phyloP scores from a whole-genome alignment of 2,888 invertebrate species.

The Cerceris rybyensis region DNA sequence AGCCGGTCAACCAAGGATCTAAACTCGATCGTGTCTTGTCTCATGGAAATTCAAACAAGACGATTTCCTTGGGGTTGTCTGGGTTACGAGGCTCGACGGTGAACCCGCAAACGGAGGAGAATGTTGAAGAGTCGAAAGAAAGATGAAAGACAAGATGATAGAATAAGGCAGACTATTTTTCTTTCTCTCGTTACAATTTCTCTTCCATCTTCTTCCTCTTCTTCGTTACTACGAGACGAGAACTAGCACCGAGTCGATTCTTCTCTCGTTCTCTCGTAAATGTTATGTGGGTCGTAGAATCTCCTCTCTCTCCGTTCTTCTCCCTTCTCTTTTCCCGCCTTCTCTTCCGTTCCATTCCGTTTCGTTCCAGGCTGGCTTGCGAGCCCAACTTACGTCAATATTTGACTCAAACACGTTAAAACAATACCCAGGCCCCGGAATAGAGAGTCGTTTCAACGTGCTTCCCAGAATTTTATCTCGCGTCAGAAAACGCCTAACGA shows the following conservation, averaged over 20 bases:
- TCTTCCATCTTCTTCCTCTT: slow-evolving; percentile 17
- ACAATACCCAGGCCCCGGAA: slow-evolving; percentile 79
- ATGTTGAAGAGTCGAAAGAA: neutral
- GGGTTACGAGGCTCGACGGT: slow-evolving; percentile 28
- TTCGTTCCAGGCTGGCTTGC: slow-evolving; percentile 70
- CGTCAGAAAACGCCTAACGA: slow-evolving; percentile 78
- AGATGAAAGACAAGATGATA: neutral
- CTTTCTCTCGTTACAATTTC: slow-evolving; percentile 51
- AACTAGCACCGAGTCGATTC: slow-evolving; percentile 19
- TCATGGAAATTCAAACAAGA: slow-evolving; percentile 18
- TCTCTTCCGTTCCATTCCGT: slow-evolving; percentile 66
- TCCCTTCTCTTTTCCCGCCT: neutral
- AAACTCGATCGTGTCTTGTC: neutral
- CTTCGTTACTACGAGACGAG: slow-evolving; percentile 60
- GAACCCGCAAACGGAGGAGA: neutral
- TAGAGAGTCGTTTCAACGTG: slow-evolving; percentile 77
- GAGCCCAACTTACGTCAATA: slow-evolving; percentile 81
- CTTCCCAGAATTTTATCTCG: slow-evolving; percentile 81
- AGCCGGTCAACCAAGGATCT: too few species aligned
- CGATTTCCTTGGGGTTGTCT: slow-evolving; percentile 15
- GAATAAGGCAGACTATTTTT: slow-evolving; percentile 38
- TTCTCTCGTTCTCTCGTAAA: slow-evolving; percentile 52
- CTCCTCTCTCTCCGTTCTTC: slow-evolving; percentile 63
- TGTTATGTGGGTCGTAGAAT: slow-evolving; percentile 79
- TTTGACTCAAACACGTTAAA: slow-evolving; percentile 82